These are phyloP conservation scores for Drosophila vallismaia DNA, from an alignment of 2,888 invertebrate genomes.

Conservation along the genomic window DNA sequence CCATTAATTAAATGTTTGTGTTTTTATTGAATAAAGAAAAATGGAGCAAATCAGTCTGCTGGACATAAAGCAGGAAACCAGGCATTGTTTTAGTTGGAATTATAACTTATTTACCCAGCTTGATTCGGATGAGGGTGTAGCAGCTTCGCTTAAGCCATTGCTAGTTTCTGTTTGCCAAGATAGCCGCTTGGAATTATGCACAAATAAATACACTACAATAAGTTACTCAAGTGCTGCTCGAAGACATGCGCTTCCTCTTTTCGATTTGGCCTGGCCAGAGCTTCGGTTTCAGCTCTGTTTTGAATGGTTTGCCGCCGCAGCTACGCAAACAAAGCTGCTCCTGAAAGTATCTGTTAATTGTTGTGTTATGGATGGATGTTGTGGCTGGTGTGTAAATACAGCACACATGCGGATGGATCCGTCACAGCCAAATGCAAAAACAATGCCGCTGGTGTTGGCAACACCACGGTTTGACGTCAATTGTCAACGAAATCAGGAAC, in stretches of 20 bases:
- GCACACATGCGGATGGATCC: constrained; percentile 34
- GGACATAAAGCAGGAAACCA: background rate
- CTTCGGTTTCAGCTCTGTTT: constrained; percentile 22
- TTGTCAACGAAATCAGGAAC: constrained; percentile 43
- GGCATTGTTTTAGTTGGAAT: constrained; percentile 1
- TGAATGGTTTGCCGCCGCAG: constrained; percentile 46
- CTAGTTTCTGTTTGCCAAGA: constrained; percentile 30
- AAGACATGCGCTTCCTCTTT: constrained; percentile 75
- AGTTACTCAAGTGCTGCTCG: constrained; percentile 62
- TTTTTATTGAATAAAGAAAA: background rate
- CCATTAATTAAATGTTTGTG: background rate
- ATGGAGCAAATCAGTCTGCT: background rate
- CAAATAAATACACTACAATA: constrained; percentile 23
- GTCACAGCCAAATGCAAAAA: constrained; percentile 44
- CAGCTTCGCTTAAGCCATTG: constrained; percentile 10
- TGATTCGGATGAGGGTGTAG: constrained; percentile 18
- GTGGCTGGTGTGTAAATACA: constrained; percentile 39
- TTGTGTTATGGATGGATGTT: constrained; percentile 52
- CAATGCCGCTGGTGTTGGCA: constrained; percentile 16
- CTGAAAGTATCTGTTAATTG: constrained; percentile 60
- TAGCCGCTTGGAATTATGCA: constrained; percentile 32
- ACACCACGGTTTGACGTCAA: constrained; percentile 62
- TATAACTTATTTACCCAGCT: constrained; percentile 22
- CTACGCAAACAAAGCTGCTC: constrained; percentile 71
- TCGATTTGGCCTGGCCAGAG: constrained; percentile 37